Evolutionary conservation across 2,888 invertebrate genomes (phyloP), one percentile per base, ranked within the genome.

Genomic region (Gibbula magus): DNA sequence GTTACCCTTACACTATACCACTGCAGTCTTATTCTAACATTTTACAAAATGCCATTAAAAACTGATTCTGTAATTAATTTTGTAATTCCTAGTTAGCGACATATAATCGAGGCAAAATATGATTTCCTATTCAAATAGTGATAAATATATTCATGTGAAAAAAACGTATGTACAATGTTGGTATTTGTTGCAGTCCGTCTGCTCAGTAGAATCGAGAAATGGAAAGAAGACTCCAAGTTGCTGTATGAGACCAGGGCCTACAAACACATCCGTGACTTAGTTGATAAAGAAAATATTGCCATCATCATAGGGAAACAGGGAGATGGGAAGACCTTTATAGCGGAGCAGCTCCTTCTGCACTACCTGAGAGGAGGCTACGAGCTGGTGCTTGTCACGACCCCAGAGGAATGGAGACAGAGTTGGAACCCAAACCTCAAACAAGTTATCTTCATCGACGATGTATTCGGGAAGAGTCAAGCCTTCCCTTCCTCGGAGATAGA

Each of bases 241-340:
- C 20, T 75, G 20, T 52, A 75, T 51, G 25, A 75, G 52, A 75
- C 74, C 20, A 22, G 74, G 20, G 74, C 52, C 13, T 75, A 75
- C 52, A 45, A 52, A 25, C 74, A 75, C 51, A 25, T 52, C 18
- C 51, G 29, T 2, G 22, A 32, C 10, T 22, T 75, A 22, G 52
- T 78, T 7, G 22, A 54, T 32, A 54, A 53, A 25, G 54, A 52
- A 8, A n/a, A 54, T 10, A 53, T 53, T n/a, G 73, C 74, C 22
- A 52, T 74, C 53, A 54, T 78, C 39, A 52, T 39, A 1, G 78
- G 78, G 18, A 70, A 51, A 18, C 73, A 70, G n/a, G 78, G 78
- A 16, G 51, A 70, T 39, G 78, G 78, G 22, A 78, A 78, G 29
- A 73, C 78, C 32, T 32, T 52, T 35, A 22, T 78, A 20, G 78